These are phyloP conservation scores for Aphrophora alni DNA, from an alignment of 2,888 invertebrate genomes.

Conservation along the genomic window DNA sequence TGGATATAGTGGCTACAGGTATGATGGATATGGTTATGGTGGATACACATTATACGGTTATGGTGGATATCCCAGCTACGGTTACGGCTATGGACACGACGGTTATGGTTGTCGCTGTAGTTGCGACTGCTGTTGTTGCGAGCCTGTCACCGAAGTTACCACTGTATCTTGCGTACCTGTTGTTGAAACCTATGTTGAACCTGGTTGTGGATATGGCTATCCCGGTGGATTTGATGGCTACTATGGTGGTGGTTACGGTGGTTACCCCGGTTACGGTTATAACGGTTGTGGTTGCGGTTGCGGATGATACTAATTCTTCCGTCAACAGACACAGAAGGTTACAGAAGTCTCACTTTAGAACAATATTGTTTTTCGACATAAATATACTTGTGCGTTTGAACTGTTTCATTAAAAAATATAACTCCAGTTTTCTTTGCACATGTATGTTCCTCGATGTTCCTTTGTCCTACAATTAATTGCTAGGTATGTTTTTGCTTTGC, in stretches of 20 bases:
- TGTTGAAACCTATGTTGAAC: not conserved
- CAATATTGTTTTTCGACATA: no score
- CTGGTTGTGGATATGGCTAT: not conserved
- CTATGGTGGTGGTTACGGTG: not conserved
- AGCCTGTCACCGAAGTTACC: not conserved
- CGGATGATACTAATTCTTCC: no score
- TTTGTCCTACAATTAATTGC: no score
- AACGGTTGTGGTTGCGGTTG: no score
- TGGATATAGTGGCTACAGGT: not conserved
- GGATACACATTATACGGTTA: not conserved
- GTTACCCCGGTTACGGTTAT: not conserved
- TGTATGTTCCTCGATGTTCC: no score
- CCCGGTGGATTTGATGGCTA: not conserved
- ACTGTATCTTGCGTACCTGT: not conserved
- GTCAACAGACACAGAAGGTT: no score
- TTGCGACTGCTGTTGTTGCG: not conserved
- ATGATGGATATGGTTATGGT: not conserved
- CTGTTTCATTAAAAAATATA: no score
- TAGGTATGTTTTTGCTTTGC: no score
- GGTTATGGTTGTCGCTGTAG: not conserved
- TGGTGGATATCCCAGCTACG: not conserved
- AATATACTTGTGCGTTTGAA: no score
- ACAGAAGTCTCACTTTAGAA: no score
- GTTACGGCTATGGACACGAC: not conserved
- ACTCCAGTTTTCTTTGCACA: no score